A percentile compares a stretch with the other conserved stretches of the same genome.
phyloP scores from a whole-genome alignment of 2,888 invertebrate genomes.

The Drosophila paranaensis region DNA sequence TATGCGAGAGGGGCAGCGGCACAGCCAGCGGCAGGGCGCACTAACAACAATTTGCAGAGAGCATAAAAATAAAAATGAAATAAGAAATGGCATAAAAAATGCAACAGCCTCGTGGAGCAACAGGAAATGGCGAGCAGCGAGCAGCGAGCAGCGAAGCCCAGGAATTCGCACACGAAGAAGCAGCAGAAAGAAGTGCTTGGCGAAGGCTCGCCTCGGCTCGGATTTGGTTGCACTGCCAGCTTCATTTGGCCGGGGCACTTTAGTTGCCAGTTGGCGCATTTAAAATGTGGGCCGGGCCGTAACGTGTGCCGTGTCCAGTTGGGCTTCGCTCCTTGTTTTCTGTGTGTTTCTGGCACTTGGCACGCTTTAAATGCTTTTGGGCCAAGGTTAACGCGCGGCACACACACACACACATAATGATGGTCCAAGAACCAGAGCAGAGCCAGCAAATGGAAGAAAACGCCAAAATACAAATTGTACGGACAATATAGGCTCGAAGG shows the following conservation, averaged over 20 bases:
- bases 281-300: constrained; percentile 57
- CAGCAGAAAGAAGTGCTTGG: constrained; percentile 1
- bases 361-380: constrained; percentile 75
- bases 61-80: constrained; percentile 70
- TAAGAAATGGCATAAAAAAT: constrained; percentile 76
- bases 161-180: constrained; percentile 34
- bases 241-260: constrained; percentile 35
- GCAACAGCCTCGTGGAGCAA: constrained; percentile 72
- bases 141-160: constrained; percentile 33
- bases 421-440: constrained; percentile 36
- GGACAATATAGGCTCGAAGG: constrained; percentile 33
- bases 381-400: constrained; percentile 69
- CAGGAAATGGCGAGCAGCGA: constrained; percentile 48
- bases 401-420: constrained; percentile 35
- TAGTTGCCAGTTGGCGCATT: constrained; percentile 61
- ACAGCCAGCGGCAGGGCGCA: neutral
- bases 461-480: constrained; percentile 74
- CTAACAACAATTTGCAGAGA: constrained; percentile 42
- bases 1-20: constrained; percentile 3
- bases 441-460: constrained; percentile 64
- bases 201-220: neutral
- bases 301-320: constrained; percentile 41
- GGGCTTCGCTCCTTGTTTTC: constrained; percentile 31
- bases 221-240: constrained; percentile 28
- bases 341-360: constrained; percentile 57